A percentile compares a stretch with the other conserved stretches of the same genome.
Evolutionary conservation across 2,888 invertebrate species (phyloP).

Genomic region (Malachius bipustulatus): DNA sequence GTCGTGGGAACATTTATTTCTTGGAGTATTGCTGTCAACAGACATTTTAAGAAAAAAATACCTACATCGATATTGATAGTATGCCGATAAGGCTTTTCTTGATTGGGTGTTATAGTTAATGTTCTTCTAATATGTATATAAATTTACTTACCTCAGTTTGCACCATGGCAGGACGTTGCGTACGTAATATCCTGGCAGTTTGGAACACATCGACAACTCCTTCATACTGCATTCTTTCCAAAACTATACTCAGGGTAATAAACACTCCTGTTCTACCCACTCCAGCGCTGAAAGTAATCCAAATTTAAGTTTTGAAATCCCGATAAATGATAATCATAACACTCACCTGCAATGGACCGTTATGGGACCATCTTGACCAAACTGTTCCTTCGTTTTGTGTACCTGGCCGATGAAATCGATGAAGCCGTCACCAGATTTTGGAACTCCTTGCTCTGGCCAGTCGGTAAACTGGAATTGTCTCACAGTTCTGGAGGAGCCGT

Average conservation of each 20-base stretch:
- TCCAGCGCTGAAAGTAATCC: conserved; percentile 68
- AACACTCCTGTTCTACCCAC: conserved; percentile 98
- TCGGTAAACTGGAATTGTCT: conserved; percentile 95
- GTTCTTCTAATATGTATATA: no score
- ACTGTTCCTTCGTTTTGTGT: conserved; percentile 99
- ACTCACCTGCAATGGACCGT: conserved; percentile 88
- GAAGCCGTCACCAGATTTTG: conserved; percentile 96
- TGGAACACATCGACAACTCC: conserved; percentile 99
- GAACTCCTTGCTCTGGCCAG: conserved; percentile 95
- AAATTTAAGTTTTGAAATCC: conserved; percentile 3
- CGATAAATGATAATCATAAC: conserved; percentile 4
- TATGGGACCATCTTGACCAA: conserved; percentile 98
- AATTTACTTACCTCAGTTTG: conserved; percentile 96
- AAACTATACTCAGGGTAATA: conserved; percentile 91
- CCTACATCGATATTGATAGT: no score
- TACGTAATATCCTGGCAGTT: conserved; percentile 93
- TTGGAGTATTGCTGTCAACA: no score
- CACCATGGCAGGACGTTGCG: conserved; percentile 98
- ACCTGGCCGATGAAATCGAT: conserved; percentile 99
- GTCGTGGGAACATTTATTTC: no score
- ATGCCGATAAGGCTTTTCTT: no score
- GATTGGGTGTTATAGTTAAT: no score
- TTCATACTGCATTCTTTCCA: conserved; percentile 98
- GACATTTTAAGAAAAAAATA: no score
- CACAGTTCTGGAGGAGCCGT: conserved; percentile 90